These are phyloP conservation scores for Fratercula arctica DNA, from an alignment of 2,797 vertebrate genomes.

Conservation along the genomic window DNA sequence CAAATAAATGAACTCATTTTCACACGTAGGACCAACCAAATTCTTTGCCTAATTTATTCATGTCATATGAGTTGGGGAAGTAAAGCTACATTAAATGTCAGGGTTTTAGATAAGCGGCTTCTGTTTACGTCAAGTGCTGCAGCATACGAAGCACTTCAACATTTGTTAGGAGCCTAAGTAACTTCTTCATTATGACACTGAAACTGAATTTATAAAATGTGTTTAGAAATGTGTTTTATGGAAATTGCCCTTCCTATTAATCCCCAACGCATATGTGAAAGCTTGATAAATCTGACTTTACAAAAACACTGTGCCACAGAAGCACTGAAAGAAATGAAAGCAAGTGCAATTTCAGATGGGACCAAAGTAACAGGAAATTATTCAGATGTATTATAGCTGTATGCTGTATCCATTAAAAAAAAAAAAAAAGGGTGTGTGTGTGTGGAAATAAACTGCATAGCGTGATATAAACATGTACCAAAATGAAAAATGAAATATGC, in stretches of 20 bases:
- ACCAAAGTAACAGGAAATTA: background rate
- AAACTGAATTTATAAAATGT: constrained; percentile 2
- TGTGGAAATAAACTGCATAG: background rate
- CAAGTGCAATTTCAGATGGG: background rate
- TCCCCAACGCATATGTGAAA: background rate
- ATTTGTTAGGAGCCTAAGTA: constrained; percentile 16
- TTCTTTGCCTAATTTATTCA: background rate
- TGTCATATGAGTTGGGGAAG: background rate
- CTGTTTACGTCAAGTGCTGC: background rate
- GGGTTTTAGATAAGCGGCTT: constrained; percentile 49
- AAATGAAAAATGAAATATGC: background rate
- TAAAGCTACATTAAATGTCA: constrained; percentile 22
- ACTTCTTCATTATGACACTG: constrained; percentile 41
- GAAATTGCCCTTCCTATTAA: constrained; percentile 18
- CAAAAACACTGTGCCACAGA: background rate
- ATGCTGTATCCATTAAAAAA: background rate
- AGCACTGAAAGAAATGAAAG: background rate
- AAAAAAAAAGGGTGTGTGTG: too few species aligned
- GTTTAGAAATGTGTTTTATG: background rate
- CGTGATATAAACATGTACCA: background rate
- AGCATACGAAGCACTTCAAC: constrained; percentile 36
- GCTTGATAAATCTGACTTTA: background rate
- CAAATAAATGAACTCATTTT: background rate
- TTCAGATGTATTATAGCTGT: background rate
- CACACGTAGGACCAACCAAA: background rate